Conservation (phyloP, 1,140 invertebrate genomes). For the Lethrus apterus region DNA sequence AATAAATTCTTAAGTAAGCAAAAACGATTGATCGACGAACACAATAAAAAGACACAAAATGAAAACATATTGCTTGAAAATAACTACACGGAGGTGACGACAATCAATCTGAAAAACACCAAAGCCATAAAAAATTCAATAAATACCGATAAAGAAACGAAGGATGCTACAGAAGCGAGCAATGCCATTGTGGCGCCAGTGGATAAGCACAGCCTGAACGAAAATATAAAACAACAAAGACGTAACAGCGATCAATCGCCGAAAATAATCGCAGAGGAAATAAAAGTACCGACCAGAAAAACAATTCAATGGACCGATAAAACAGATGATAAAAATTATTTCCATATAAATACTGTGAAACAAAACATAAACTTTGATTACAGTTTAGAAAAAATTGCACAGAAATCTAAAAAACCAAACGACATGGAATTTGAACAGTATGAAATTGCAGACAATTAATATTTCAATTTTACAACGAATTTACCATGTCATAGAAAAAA, state of each 20-base stretch:
- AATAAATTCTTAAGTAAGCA: constrained; percentile 30
- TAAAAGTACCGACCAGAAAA: not conserved
- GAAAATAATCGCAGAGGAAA: constrained; percentile 9
- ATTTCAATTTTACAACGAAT: not conserved
- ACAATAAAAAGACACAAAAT: constrained; percentile 23
- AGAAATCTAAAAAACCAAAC: constrained; percentile 51
- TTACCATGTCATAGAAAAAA: not conserved
- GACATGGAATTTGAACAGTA: constrained; percentile 80
- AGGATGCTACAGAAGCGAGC: constrained; percentile 16
- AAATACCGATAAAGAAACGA: constrained; percentile 2
- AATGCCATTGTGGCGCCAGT: too few species aligned
- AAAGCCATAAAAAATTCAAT: constrained; percentile 12
- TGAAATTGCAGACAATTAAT: constrained; percentile 47
- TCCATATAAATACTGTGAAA: not conserved
- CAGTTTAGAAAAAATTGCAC: constrained; percentile 28
- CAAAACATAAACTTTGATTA: constrained; percentile 2
- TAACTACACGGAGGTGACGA: constrained; percentile 38
- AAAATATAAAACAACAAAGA: constrained; percentile 8
- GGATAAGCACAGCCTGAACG: not conserved
- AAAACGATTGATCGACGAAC: constrained; percentile 25
- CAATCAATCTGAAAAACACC: constrained; percentile 24
- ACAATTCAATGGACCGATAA: not conserved
- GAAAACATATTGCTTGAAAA: constrained; percentile 19
- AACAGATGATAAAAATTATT: not conserved
- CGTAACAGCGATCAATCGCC: constrained; percentile 3